A percentile compares a stretch with the other conserved stretches of the same genome.
These are phyloP conservation scores for Lamellibrachia satsuma DNA, from an alignment of 2,888 invertebrate species.

Conservation along the genomic window DNA sequence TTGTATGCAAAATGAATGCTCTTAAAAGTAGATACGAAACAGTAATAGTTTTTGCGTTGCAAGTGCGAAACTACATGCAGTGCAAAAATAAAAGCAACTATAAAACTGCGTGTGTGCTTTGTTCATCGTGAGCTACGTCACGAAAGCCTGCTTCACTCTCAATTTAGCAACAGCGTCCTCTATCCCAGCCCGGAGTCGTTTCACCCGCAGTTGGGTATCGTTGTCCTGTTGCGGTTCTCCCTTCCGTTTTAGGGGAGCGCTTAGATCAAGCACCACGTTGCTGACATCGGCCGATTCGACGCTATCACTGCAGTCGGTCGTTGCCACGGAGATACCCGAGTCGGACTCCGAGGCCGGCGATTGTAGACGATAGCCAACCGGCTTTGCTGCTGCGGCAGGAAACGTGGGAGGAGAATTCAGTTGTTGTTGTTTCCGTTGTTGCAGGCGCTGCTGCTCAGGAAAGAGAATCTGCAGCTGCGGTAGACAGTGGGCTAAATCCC, in stretches of 20 bases:
- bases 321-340: background rate
- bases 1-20: background rate
- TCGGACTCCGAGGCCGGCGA: background rate
- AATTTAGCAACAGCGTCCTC: background rate
- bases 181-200: background rate
- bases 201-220: background rate
- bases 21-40: background rate
- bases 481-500: background rate
- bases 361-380: background rate
- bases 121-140: background rate
- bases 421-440: background rate
- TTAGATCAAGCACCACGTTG: background rate
- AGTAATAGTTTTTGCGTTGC: background rate
- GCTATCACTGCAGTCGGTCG: constrained; percentile 9
- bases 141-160: background rate
- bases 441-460: background rate
- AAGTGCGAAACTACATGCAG: background rate
- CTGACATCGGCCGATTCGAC: background rate
- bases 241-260: background rate
- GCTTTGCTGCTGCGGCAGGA: background rate
- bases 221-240: background rate
- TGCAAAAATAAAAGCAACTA: background rate
- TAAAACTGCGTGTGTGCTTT: background rate
- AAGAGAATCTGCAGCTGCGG: background rate
- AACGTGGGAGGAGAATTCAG: background rate